Conservation (phyloP, 2,113 vertebrate species). For the Indri indri region DNA sequence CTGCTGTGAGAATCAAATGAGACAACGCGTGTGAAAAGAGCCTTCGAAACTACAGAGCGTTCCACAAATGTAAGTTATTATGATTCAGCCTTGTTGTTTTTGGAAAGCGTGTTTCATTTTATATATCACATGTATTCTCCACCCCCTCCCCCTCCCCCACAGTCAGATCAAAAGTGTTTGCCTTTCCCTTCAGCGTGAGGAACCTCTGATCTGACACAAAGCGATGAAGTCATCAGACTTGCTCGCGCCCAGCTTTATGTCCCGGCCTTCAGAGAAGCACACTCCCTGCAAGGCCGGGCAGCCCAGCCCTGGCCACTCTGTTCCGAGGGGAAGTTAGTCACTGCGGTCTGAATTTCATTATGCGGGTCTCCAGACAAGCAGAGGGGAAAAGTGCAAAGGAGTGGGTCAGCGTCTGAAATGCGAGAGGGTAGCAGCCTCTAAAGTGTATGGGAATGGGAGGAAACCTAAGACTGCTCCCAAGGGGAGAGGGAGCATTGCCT, state of each 20-base stretch:
- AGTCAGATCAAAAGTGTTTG: slow-evolving; percentile 38
- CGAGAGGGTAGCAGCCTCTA: slow-evolving; percentile 81
- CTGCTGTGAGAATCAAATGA: not conserved
- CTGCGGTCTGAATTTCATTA: slow-evolving; percentile 85
- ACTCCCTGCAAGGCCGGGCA: slow-evolving; percentile 68
- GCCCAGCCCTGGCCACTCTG: slow-evolving; percentile 68
- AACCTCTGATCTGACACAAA: slow-evolving; percentile 82
- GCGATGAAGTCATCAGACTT: slow-evolving; percentile 80
- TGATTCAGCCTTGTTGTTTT: slow-evolving; percentile 60
- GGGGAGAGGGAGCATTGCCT: slow-evolving; percentile 77
- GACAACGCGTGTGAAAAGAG: not conserved
- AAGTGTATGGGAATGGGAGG: slow-evolving; percentile 83
- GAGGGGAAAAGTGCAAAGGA: slow-evolving; percentile 83
- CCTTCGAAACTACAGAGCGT: not conserved
- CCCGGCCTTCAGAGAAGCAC: slow-evolving; percentile 67
- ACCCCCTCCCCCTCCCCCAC: not conserved
- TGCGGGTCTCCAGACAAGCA: slow-evolving; percentile 80
- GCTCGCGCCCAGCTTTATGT: slow-evolving; percentile 67
- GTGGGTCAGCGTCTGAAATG: slow-evolving; percentile 83
- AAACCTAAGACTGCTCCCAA: slow-evolving; percentile 80
- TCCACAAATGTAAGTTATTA: slow-evolving; percentile 60
- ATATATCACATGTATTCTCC: not conserved
- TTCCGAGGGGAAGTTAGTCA: slow-evolving; percentile 75
- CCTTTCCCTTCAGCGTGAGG: slow-evolving; percentile 71
- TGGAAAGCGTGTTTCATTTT: slow-evolving; percentile 60